phyloP scores from a whole-genome alignment of 2,888 invertebrate species.

The Adela reaumurella region DNA sequence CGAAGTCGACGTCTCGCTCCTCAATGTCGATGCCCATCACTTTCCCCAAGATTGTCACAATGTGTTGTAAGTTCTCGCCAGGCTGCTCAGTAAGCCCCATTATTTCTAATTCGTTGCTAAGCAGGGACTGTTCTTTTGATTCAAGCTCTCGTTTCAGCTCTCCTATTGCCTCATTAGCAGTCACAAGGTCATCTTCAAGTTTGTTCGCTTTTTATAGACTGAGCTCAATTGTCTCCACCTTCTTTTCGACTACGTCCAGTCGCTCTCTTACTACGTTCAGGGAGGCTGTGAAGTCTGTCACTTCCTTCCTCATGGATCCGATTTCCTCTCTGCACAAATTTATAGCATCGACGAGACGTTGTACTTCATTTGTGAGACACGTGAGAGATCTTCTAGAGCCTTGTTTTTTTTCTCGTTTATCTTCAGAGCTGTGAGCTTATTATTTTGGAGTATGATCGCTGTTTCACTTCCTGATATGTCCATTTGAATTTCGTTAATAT shows the following conservation, averaged over 20 bases:
- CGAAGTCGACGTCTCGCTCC: background rate
- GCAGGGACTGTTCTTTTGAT: background rate
- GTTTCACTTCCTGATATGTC: no score
- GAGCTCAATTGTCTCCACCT: background rate
- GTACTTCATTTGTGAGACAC: no score
- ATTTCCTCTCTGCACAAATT: background rate
- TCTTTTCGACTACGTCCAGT: background rate
- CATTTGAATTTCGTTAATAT: no score
- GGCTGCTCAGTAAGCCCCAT: background rate
- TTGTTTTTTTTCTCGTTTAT: no score
- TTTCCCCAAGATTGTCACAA: background rate
- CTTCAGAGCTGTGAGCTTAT: no score
- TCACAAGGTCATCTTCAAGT: background rate
- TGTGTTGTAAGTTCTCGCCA: background rate
- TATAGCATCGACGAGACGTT: background rate
- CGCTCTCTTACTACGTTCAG: background rate
- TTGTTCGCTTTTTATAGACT: background rate
- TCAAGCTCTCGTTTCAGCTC: background rate
- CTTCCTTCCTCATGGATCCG: background rate
- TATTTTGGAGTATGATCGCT: no score
- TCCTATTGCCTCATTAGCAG: background rate
- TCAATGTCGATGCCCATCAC: background rate
- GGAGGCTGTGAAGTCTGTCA: background rate
- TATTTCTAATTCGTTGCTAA: background rate
- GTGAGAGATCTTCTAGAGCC: no score